Conservation (phyloP, 2,888 invertebrate genomes). For the Acanthosepion lycidas region DNA sequence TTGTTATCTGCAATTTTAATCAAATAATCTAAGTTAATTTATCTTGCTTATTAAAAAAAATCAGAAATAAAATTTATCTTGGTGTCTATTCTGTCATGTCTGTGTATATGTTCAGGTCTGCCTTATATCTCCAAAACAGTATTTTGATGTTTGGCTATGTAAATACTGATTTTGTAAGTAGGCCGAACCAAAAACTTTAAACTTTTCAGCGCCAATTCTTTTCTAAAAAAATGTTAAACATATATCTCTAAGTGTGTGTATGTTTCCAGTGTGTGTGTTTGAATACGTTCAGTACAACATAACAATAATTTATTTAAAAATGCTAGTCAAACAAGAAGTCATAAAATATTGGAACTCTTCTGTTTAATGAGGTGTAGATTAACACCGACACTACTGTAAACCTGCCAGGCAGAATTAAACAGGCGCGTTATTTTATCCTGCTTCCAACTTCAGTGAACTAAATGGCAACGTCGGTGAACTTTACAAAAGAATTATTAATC, state of each 20-base stretch:
- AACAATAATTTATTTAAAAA: not conserved
- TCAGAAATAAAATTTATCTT: no score
- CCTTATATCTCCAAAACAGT: no score
- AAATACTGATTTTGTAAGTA: no score
- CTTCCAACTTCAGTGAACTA: not conserved
- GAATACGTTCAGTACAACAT: not conserved
- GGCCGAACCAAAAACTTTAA: no score
- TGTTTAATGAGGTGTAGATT: not conserved
- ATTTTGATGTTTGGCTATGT: no score
- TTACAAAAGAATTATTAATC: slow-evolving; percentile 6
- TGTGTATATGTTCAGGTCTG: no score
- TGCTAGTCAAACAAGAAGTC: not conserved
- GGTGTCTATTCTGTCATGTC: no score
- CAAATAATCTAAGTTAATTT: no score
- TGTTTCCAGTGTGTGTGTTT: not conserved
- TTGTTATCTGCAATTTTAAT: no score
- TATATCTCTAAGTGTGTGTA: not conserved
- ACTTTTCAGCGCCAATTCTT: no score
- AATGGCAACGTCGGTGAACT: not conserved
- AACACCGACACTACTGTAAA: not conserved
- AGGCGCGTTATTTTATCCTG: not conserved
- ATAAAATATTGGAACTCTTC: not conserved
- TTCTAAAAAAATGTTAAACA: no score
- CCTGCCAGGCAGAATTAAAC: not conserved
- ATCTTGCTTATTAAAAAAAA: no score